Percentiles rank a stretch among this genome's conserved stretches.
Evolutionary conservation across 2,888 invertebrate genomes (phyloP).

Genomic region (Pollenia angustigena): DNA sequence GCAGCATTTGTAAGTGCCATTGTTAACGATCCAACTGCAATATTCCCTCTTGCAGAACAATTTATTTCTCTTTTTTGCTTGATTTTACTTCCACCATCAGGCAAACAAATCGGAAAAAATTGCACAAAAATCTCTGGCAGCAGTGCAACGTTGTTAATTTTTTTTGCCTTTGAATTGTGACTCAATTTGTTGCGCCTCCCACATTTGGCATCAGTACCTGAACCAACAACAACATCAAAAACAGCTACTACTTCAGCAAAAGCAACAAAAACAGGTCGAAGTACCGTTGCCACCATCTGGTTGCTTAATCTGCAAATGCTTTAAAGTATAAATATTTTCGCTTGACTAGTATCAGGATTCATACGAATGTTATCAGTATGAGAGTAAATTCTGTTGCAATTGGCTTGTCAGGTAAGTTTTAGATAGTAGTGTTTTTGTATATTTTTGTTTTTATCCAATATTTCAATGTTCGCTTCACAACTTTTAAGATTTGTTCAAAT

Average conservation of each 20-base stretch:
- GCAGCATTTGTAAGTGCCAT: slow-evolving; percentile 62
- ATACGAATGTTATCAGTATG: slow-evolving; percentile 80
- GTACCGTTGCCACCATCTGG: slow-evolving; percentile 36
- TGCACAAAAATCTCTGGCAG: slow-evolving; percentile 41
- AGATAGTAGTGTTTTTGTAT: background rate
- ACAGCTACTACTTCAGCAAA: background rate
- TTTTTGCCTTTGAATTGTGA: slow-evolving; percentile 44
- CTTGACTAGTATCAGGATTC: slow-evolving; percentile 77
- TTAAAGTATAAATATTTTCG: slow-evolving; percentile 74
- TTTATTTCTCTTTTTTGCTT: slow-evolving; percentile 45
- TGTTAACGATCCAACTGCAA: slow-evolving; percentile 62
- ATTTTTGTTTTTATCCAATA: slow-evolving; percentile 3
- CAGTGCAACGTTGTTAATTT: slow-evolving; percentile 45
- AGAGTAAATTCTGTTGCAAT: slow-evolving; percentile 79
- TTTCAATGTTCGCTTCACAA: background rate
- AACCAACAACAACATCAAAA: slow-evolving; percentile 39
- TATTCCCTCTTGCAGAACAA: slow-evolving; percentile 43
- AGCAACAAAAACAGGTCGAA: slow-evolving; percentile 15
- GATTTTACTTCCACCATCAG: slow-evolving; percentile 13
- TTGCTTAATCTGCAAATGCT: slow-evolving; percentile 63
- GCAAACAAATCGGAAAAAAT: slow-evolving; percentile 41
- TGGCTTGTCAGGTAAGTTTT: slow-evolving; percentile 77
- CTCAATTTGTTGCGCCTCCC: slow-evolving; percentile 55
- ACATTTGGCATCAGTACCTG: slow-evolving; percentile 64
- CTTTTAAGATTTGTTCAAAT: background rate